Percentiles rank a stretch among this genome's conserved stretches.
phyloP scores from a whole-genome alignment of 1,140 invertebrate genomes.

The Probaryconus sp. region DNA sequence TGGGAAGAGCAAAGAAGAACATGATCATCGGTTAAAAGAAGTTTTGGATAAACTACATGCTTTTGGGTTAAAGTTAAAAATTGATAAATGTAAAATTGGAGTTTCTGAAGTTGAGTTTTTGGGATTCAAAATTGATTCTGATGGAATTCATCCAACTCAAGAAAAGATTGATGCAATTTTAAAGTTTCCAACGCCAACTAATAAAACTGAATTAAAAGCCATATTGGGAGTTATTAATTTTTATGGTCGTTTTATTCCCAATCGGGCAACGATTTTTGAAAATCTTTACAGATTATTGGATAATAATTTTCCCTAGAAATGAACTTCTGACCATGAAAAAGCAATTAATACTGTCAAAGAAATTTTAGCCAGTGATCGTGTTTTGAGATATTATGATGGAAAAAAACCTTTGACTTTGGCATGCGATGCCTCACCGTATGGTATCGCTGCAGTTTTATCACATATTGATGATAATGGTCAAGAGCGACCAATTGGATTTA shows the following conservation, averaged over 20 bases:
- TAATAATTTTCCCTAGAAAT: slow-evolving; percentile 39
- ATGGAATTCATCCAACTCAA: neutral
- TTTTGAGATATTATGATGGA: slow-evolving; percentile 66
- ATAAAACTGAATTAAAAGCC: slow-evolving; percentile 7
- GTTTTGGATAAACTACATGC: neutral
- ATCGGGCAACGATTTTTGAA: slow-evolving; percentile 59
- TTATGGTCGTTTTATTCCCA: slow-evolving; percentile 59
- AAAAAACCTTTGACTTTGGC: slow-evolving; percentile 3
- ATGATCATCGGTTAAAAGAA: neutral
- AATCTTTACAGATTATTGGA: slow-evolving; percentile 48
- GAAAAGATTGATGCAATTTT: slow-evolving; percentile 4
- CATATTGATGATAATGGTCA: slow-evolving; percentile 15
- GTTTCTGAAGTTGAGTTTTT: slow-evolving; percentile 1
- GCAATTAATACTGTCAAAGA: slow-evolving; percentile 65
- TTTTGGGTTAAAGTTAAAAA: slow-evolving; percentile 1
- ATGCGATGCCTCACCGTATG: slow-evolving; percentile 26
- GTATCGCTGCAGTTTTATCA: slow-evolving; percentile 58
- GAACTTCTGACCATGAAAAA: slow-evolving; percentile 57
- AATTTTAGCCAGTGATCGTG: slow-evolving; percentile 63
- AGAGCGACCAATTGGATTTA: too few species aligned
- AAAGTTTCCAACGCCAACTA: neutral
- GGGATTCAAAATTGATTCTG: neutral
- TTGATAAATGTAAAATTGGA: slow-evolving; percentile 3
- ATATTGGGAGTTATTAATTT: slow-evolving; percentile 2
- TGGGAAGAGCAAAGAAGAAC: neutral